Evolutionary conservation across 2,888 invertebrate species (phyloP), one percentile per base, ranked within the genome.

Genomic region (Tanypteryx hageni): DNA sequence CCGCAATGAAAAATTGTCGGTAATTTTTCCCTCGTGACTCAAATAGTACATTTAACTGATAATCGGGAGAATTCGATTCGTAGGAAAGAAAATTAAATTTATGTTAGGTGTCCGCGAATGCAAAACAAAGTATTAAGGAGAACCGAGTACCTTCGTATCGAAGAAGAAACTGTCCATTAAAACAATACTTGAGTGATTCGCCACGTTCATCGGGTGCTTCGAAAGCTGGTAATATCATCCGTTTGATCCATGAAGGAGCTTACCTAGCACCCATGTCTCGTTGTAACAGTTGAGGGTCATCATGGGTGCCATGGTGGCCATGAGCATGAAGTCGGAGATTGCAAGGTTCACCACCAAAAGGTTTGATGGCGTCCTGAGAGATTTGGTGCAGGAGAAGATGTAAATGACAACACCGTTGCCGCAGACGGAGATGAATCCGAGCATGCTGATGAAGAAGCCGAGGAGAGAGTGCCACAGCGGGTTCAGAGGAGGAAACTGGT

Each of bases 291-390:
- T 98, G 93, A 98, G 96, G 92, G 98, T 97, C 97, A 98, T 98
- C 93, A 98, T 96, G 92, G 98, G 97, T 94, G 97, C 96, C 98
- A 98, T 98, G 94, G 96, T 95, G 94, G 97, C 95, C 98, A 98
- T 98, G 97, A 98, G 98, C 93, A 97, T 96, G 94, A 98, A 98
- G 95, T 98, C 98, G 92, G 98, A 98, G 95, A 99, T 97, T 64
- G 99, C 99, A 94, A 99, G 96, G 95, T 99, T 99, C 93, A 99
- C 97, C 93, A 99, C 97, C 94, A 99, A 96, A 94, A 99, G 96
- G 95, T 99, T 99, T 93, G 99, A 98, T 91, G 99, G 99, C 68
- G 98, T 98, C 94, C 98, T 97, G 93, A 99, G 96, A 91, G 95
- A 95, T 96, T 97, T 97, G 92, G 97, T 97, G 92, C 96, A 95